A percentile compares a stretch with the other conserved stretches of the same genome.
These are phyloP conservation scores for Orthosia gothica DNA, from an alignment of 2,888 invertebrate genomes.

Conservation along the genomic window DNA sequence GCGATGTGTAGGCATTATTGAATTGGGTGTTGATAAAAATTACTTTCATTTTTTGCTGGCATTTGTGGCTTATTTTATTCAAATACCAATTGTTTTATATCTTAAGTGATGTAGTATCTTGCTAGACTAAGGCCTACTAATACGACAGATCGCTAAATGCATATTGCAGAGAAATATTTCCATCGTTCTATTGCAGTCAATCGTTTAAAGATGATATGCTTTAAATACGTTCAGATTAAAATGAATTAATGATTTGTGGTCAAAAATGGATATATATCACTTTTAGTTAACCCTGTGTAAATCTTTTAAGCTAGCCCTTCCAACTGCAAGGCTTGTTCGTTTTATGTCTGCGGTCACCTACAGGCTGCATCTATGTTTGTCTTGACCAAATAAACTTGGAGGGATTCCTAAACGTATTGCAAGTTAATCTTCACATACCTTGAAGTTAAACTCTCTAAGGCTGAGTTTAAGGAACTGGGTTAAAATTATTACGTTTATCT, in stretches of 20 bases:
- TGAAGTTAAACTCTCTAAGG: background rate
- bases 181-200: background rate
- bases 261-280: background rate
- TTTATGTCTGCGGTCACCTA: conserved; percentile 2
- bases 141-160: too few relatives aligned
- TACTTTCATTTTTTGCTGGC: background rate
- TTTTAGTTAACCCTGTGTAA: background rate
- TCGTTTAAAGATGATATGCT: background rate
- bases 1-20: conserved; percentile 1
- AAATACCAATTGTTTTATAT: background rate
- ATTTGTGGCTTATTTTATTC: background rate
- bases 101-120: background rate
- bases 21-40: conserved; percentile 4
- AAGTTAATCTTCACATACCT: conserved; percentile 3
- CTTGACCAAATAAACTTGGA: conserved; percentile 20
- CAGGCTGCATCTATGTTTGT: conserved; percentile 12
- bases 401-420: background rate
- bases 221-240: background rate
- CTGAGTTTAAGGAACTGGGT: background rate
- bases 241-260: background rate
- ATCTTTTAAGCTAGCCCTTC: background rate
- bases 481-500: background rate
- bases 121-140: too few relatives aligned
- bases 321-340: background rate
- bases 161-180: too few relatives aligned